Conservation (phyloP, 2,888 invertebrate species). For the Metallyticus violacea region DNA sequence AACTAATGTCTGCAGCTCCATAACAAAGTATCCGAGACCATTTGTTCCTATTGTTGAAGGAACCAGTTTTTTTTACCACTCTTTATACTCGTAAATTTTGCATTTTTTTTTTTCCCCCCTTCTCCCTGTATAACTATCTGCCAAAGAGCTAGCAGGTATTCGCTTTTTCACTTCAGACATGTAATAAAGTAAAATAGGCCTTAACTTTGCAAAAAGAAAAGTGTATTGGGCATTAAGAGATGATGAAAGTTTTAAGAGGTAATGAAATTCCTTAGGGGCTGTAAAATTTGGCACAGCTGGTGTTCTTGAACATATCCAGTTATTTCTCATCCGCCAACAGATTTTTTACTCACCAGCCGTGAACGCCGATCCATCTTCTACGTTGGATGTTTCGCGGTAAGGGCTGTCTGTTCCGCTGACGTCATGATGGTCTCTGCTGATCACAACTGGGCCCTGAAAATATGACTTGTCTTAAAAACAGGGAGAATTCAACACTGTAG, state of each 20-base stretch:
- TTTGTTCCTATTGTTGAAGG: no score
- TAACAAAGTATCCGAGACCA: no score
- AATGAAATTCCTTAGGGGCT: neutral
- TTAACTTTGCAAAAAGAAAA: neutral
- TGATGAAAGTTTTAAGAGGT: neutral
- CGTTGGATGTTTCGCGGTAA: conserved; percentile 60
- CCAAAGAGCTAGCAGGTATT: no score
- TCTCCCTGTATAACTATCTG: no score
- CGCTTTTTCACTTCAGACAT: neutral
- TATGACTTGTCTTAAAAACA: no score
- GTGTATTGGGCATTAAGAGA: neutral
- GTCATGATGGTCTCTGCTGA: conserved; percentile 61
- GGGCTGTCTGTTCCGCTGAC: conserved; percentile 62
- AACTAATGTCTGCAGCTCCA: no score
- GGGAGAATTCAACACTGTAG: no score
- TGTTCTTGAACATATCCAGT: neutral
- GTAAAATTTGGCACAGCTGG: neutral
- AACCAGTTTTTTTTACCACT: no score
- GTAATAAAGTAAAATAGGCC: neutral
- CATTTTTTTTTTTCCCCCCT: no score
- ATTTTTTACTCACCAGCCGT: conserved; percentile 48
- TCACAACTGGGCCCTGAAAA: conserved; percentile 52
- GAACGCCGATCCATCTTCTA: conserved; percentile 58
- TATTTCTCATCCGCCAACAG: neutral
- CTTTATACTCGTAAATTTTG: no score